Evolutionary conservation across 2,888 invertebrate species (phyloP), one percentile per base, ranked within the genome.

Genomic region (Drosophila stalkeri): DNA sequence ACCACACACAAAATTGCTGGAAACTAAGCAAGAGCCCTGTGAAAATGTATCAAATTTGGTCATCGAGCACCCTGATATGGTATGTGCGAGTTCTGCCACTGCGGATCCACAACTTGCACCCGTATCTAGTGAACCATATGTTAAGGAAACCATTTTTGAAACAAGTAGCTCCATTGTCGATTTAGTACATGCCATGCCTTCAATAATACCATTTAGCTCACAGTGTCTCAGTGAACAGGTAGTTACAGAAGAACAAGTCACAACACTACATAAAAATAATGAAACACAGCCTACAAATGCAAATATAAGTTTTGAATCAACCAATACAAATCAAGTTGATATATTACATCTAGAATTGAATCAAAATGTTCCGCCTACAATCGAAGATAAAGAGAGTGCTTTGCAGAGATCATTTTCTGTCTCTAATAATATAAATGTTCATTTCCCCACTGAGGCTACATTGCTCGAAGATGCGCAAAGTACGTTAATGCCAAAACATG

Each of bases 181-280:
- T 23, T 46, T 67, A 18, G 59, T 66, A 55, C 37, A 74, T 46
- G 80, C 66, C 12, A 52, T 51, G 64, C 55, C 87, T 47, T 67
- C 72, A 43, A 73, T 84, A 35, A 80, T 62, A 60, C 77, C 89
- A 64, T 82, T 88, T 61, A 90, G 85, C 82, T 91, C 89, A 18
- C 49, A 51, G 82, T 91, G 90, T 68, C 39, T 91, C 31, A 80
- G 75, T 71, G 80, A 90, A 74, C 80, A 86, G 83, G 75, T 77
- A 61, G 52, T 80, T n/a, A 41, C 81, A 75, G 80, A 80, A 20
- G 90, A 91, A 56, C 79, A 81, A 47, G 77, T 79, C 14, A 75
- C 81, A 69, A 72, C 64, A 61, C 61, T 74, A 51, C n/a, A 73
- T 20, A 64, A 68, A 23, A 64, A 78, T 49, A 59, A 65, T 54